phyloP scores from a whole-genome alignment of 2,113 vertebrate genomes.

The Mastomys coucha region DNA sequence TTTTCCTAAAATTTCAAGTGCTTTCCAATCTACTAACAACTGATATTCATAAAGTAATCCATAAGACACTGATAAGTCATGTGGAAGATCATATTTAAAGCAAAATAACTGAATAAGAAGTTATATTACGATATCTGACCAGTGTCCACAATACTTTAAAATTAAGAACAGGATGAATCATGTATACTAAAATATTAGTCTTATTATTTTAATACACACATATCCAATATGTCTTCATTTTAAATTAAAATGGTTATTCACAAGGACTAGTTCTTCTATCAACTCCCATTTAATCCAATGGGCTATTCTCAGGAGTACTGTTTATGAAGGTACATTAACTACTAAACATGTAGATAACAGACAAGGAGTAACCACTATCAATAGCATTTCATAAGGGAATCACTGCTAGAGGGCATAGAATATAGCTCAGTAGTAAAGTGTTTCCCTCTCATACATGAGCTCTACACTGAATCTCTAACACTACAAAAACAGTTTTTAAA shows the following conservation, averaged over 20 bases:
- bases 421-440: not conserved
- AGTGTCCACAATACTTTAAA: constrained; percentile 45
- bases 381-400: not conserved
- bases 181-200: not conserved
- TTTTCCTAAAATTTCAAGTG: constrained; percentile 36
- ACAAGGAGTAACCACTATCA: not conserved
- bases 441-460: not conserved
- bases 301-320: not conserved
- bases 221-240: constrained; percentile 36
- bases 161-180: constrained; percentile 37
- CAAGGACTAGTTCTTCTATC: constrained; percentile 36
- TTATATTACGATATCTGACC: not conserved
- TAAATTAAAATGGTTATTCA: constrained; percentile 58
- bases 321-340: constrained; percentile 14
- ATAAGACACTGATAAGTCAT: constrained; percentile 31
- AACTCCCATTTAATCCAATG: constrained; percentile 37
- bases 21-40: constrained; percentile 61
- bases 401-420: not conserved
- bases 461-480: not conserved
- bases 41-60: constrained; percentile 33
- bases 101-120: constrained; percentile 36
- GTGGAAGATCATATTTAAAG: constrained; percentile 47
- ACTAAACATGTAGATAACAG: not conserved
- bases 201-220: constrained; percentile 12
- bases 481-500: not conserved